phyloP scores from a whole-genome alignment of 2,888 invertebrate species.

The Nyleta sp. region DNA sequence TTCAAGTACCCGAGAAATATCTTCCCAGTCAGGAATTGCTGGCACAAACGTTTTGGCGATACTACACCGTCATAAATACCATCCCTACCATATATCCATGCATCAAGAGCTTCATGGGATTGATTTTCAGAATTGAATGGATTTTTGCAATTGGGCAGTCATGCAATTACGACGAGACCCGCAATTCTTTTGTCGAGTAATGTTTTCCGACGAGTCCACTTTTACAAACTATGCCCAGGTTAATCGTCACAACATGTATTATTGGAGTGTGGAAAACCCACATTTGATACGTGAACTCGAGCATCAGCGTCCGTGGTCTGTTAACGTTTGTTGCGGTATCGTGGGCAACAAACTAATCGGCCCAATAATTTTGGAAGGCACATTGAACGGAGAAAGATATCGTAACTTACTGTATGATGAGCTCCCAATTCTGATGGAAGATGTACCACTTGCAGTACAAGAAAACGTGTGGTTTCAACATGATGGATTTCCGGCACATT shows the following conservation, averaged over 20 bases:
- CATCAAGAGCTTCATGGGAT: conserved; percentile 16
- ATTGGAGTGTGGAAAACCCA: background rate
- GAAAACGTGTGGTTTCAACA: conserved; percentile 23
- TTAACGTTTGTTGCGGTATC: conserved; percentile 11
- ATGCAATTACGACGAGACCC: conserved; percentile 9
- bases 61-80: background rate
- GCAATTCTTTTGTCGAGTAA: background rate
- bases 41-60: background rate
- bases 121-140: conserved; percentile 14
- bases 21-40: background rate
- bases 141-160: background rate
- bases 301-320: conserved; percentile 3
- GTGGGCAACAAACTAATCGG: conserved; percentile 2
- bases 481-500: conserved; percentile 22
- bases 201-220: background rate
- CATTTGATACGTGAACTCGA: background rate
- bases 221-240: background rate
- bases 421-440: background rate
- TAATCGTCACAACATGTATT: conserved; percentile 6
- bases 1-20: background rate
- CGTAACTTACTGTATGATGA: background rate
- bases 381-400: background rate
- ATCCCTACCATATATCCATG: conserved; percentile 5
- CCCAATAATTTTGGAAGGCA: background rate
- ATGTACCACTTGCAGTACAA: conserved; percentile 7